These are phyloP conservation scores for Hippoglossus stenolepis DNA, from an alignment of 2,113 vertebrate genomes.

Conservation along the genomic window DNA sequence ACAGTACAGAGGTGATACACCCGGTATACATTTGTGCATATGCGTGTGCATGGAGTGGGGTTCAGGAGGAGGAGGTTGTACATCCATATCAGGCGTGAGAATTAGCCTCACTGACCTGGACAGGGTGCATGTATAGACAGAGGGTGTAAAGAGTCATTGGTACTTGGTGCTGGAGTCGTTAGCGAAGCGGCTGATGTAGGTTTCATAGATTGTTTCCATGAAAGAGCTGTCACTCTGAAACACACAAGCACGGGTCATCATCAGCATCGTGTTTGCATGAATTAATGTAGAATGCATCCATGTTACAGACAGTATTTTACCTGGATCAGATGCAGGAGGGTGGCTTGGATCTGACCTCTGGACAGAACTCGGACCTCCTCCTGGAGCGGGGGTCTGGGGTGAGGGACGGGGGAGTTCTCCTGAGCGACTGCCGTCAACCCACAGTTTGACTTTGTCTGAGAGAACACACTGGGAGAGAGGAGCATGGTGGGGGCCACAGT, in stretches of 20 bases:
- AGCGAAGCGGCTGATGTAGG: conserved; percentile 83
- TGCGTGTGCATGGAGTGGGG: neutral
- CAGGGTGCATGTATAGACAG: conserved; percentile 6
- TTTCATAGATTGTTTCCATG: conserved; percentile 92
- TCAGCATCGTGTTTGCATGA: neutral
- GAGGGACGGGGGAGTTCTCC: conserved; percentile 30
- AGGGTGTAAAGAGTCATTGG: conserved; percentile 49
- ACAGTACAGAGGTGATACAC: conserved; percentile 4
- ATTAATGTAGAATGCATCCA: neutral
- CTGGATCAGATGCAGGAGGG: conserved; percentile 89
- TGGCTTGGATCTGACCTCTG: conserved; percentile 89
- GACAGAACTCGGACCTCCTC: conserved; percentile 75
- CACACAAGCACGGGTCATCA: conserved; percentile 46
- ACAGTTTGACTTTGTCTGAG: conserved; percentile 70
- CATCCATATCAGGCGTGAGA: conserved; percentile 14
- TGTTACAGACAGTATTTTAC: conserved; percentile 61
- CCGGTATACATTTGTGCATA: neutral
- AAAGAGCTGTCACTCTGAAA: conserved; percentile 94
- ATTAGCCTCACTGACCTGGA: neutral
- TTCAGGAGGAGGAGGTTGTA: conserved; percentile 12
- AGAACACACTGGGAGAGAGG: conserved; percentile 90
- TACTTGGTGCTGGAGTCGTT: conserved; percentile 60
- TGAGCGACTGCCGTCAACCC: conserved; percentile 49
- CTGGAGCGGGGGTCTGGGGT: conserved; percentile 26
- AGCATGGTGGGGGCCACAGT: conserved; percentile 84